A percentile compares a stretch with the other conserved stretches of the same genome.
phyloP scores from a whole-genome alignment of 2,113 vertebrate species.

The Mola mola region DNA sequence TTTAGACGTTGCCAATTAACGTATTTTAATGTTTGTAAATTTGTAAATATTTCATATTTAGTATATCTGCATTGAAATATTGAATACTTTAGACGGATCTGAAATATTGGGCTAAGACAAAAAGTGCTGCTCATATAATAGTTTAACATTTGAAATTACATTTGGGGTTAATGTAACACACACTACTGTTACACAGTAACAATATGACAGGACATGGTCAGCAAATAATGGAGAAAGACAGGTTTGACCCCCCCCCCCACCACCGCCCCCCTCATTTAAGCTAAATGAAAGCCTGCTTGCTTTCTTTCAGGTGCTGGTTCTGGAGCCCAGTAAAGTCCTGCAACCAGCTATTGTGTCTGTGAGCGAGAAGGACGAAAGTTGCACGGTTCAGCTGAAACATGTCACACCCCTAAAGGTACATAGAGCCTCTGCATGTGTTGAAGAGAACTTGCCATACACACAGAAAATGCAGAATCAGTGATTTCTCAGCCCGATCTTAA shows the following conservation, averaged over 20 bases:
- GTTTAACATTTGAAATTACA: no score
- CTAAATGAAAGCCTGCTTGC: not conserved
- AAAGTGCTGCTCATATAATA: not conserved
- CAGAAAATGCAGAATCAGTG: not conserved
- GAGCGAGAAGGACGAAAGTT: slow-evolving; percentile 71
- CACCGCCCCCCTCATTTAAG: not conserved
- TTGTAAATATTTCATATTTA: no score
- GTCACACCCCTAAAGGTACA: slow-evolving; percentile 82
- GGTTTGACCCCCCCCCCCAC: no score
- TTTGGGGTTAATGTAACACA: no score
- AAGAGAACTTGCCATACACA: not conserved
- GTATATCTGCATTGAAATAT: no score
- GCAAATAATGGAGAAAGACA: not conserved
- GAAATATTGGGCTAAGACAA: no score
- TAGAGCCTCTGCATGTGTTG: no score
- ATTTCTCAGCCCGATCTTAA: slow-evolving; percentile 5
- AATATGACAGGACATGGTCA: not conserved
- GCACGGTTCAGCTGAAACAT: slow-evolving; percentile 81
- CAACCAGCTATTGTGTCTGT: slow-evolving; percentile 82
- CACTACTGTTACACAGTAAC: not conserved
- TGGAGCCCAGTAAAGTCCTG: slow-evolving; percentile 87
- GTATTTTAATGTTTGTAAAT: no score
- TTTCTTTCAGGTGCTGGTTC: slow-evolving; percentile 84
- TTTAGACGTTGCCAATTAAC: no score
- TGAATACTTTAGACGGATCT: no score